These are phyloP conservation scores for Cataglyphis altisquamis DNA, from an alignment of 2,888 invertebrate species.

Conservation along the genomic window DNA sequence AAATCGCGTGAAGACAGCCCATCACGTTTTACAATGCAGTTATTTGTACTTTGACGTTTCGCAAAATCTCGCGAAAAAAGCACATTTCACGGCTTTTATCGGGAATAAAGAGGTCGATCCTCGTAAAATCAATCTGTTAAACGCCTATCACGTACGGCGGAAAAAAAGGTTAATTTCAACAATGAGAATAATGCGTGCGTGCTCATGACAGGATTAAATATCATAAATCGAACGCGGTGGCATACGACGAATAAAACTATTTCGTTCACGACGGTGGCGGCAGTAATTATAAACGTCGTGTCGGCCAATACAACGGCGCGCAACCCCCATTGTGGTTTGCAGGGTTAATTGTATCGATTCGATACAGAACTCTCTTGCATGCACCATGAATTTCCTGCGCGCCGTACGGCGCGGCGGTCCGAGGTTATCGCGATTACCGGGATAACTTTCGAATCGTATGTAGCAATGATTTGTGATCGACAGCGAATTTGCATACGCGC, in stretches of 20 bases:
- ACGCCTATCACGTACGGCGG: slow-evolving; percentile 33
- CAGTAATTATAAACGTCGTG: slow-evolving; percentile 56
- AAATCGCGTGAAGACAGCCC: neutral
- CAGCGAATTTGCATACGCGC: slow-evolving; percentile 52
- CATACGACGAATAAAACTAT: slow-evolving; percentile 47
- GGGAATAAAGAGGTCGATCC: slow-evolving; percentile 13
- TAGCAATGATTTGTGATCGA: slow-evolving; percentile 63
- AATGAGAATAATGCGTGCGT: slow-evolving; percentile 38
- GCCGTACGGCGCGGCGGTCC: slow-evolving; percentile 50
- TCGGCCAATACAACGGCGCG: slow-evolving; percentile 59
- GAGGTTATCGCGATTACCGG: slow-evolving; percentile 66
- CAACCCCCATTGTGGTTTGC: slow-evolving; percentile 64
- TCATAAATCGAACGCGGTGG: slow-evolving; percentile 14
- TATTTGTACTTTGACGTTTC: slow-evolving; percentile 4
- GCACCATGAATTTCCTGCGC: slow-evolving; percentile 68
- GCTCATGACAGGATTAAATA: slow-evolving; percentile 29
- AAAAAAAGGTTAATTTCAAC: slow-evolving; percentile 47
- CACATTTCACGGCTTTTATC: neutral
- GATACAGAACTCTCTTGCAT: slow-evolving; percentile 53
- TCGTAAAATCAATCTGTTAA: slow-evolving; percentile 36
- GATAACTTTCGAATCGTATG: slow-evolving; percentile 65
- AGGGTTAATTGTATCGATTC: slow-evolving; percentile 74
- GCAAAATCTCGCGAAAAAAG: slow-evolving; percentile 1
- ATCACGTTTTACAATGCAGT: neutral
- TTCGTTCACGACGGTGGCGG: slow-evolving; percentile 17